Evolutionary conservation across 2,888 invertebrate genomes (phyloP), one percentile per base, ranked within the genome.

Genomic region (Lithosia quadra): DNA sequence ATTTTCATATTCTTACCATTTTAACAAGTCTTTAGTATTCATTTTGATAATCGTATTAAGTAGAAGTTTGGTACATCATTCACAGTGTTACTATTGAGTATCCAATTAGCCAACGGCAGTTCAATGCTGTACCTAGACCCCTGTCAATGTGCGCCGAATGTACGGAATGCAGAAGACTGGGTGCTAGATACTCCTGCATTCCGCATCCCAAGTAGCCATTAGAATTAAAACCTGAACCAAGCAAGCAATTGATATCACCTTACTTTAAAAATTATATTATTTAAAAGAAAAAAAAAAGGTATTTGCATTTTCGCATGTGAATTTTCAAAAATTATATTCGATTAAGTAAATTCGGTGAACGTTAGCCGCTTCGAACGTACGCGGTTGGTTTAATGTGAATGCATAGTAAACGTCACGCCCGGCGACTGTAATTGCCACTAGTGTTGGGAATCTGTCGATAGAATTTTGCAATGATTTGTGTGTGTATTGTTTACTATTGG

Each of bases 401-500:
- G 88, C 87, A 91, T 90, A 90, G 92, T 89, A 92, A 92, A 92
- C 92, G 91, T 88, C 87, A 88, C 88, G 90, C 86, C 88, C 86
- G 85, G 85, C 81, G 76, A 72, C 71, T 78, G 83, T 88, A 90
- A 91, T 90, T 90, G 87, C 83, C 71, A 70, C 59, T 86, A 88
- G 86, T 78, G 90, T 79, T 84, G 88, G 2, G 63, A 72, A 55
- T 61, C 1, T 68, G 69, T 81, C 82, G 81, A 82, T 83, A 68
- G 18, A 60, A 71, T 67, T 69, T 63, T n/a, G 22, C 39, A 34
- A 57, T 57, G 33, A 61, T 65, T 65, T 65, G 62, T 68, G 59
- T 21, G 13, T 15, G 33, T 63, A 67, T 67, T 66, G 36, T 55
- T 60, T 24, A 55, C 24, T 8, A 13, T 24, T n/a, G 7, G 9